Percentiles rank a stretch among this genome's conserved stretches.
Conservation (phyloP, 2,888 invertebrate species). For the Epirrita christyi region DNA sequence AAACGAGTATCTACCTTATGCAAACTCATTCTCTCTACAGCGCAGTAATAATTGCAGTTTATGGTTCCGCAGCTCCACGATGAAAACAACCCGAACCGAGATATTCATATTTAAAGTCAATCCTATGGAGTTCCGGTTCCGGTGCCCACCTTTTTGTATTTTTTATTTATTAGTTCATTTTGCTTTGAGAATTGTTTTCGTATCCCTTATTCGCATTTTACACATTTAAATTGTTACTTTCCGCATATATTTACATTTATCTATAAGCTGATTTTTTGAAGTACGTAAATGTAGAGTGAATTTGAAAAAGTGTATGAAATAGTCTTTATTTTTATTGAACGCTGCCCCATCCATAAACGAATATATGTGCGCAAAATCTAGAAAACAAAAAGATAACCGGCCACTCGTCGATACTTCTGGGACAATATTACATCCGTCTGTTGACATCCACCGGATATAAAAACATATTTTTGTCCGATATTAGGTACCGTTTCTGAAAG, state of each 20-base stretch:
- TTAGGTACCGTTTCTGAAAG: slow-evolving; percentile 28
- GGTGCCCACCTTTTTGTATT: slow-evolving; percentile 2
- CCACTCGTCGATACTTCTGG: slow-evolving; percentile 32
- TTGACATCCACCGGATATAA: slow-evolving; percentile 34
- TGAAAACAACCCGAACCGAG: too few species aligned
- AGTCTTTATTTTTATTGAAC: too few species aligned
- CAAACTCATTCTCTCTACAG: neutral
- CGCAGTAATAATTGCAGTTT: neutral
- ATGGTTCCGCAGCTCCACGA: neutral
- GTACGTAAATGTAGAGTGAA: too few species aligned
- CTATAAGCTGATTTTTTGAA: too few species aligned
- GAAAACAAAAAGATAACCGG: slow-evolving; percentile 29
- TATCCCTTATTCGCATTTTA: neutral
- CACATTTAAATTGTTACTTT: neutral
- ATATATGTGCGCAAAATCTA: neutral
- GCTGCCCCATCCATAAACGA: too few species aligned
- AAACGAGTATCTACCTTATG: too few species aligned
- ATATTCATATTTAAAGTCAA: neutral
- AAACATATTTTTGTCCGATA: slow-evolving; percentile 40
- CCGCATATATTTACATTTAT: too few species aligned
- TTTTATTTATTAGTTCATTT: neutral
- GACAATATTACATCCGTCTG: slow-evolving; percentile 35
- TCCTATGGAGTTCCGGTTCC: neutral
- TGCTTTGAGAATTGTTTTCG: neutral
- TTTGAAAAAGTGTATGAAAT: too few species aligned